These are phyloP conservation scores for Chunga burmeisteri DNA, from an alignment of 2,113 vertebrate genomes.

Conservation along the genomic window DNA sequence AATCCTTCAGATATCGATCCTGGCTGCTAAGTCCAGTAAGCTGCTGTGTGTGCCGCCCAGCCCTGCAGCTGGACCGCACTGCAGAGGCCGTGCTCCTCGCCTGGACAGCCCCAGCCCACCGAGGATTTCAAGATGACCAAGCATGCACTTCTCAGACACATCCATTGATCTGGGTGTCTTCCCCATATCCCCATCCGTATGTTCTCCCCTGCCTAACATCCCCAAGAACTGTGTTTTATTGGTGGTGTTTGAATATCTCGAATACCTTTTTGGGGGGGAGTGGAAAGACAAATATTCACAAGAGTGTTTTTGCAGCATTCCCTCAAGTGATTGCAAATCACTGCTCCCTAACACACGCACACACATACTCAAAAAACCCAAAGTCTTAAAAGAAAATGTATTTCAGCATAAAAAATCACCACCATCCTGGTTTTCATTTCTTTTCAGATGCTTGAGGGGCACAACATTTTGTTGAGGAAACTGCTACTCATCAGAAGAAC, in stretches of 20 bases:
- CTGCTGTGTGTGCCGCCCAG: fast-evolving
- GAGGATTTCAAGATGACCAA: not conserved
- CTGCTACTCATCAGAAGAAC: not conserved
- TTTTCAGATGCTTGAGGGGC: not conserved
- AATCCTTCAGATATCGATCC: not conserved
- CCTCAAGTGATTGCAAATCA: not conserved
- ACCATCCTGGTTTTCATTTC: not conserved
- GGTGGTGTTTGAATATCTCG: not conserved
- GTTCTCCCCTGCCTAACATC: fast-evolving
- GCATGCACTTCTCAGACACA: not conserved
- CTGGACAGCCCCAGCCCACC: not conserved
- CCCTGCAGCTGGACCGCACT: not conserved
- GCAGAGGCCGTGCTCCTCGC: not conserved
- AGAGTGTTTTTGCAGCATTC: not conserved
- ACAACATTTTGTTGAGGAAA: not conserved
- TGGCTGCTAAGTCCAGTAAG: not conserved
- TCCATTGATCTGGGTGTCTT: fast-evolving
- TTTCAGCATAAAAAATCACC: not conserved
- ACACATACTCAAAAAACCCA: fast-evolving
- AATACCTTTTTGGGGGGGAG: not conserved
- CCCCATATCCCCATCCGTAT: not conserved
- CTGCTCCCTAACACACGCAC: not conserved
- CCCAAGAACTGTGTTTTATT: not conserved
- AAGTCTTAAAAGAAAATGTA: not conserved
- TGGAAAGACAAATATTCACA: not conserved